Percentiles rank a stretch among this genome's conserved stretches.
phyloP scores from a whole-genome alignment of 2,888 invertebrate genomes.

The Meiosimyza platycephala region DNA sequence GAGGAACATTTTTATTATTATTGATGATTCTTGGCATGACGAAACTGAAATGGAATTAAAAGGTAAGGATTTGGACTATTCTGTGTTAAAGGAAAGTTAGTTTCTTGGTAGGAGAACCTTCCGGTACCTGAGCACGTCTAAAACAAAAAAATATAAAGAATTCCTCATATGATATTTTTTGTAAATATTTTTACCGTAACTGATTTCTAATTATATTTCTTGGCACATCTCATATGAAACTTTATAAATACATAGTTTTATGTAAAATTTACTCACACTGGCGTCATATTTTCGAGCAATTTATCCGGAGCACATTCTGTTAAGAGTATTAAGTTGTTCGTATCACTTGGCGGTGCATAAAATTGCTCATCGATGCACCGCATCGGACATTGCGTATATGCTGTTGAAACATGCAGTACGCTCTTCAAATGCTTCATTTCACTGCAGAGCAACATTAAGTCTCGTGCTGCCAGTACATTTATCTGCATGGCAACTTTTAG shows the following conservation, averaged over 20 bases:
- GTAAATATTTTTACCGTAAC: too few species aligned
- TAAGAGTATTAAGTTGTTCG: conserved; percentile 69
- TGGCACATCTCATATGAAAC: too few species aligned
- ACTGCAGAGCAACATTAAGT: conserved; percentile 74
- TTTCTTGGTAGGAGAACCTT: too few species aligned
- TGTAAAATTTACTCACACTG: conserved; percentile 62
- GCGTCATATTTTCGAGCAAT: conserved; percentile 70
- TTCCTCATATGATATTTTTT: too few species aligned
- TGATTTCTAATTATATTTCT: too few species aligned
- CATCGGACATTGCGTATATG: conserved; percentile 70
- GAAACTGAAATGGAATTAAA: too few species aligned
- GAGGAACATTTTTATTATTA: too few species aligned
- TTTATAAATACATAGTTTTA: neutral
- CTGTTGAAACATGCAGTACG: conserved; percentile 72
- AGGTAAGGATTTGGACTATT: too few species aligned
- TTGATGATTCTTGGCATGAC: too few species aligned
- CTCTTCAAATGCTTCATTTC: conserved; percentile 71
- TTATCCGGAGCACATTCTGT: conserved; percentile 70
- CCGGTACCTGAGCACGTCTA: too few species aligned
- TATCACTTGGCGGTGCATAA: conserved; percentile 70
- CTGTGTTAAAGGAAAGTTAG: too few species aligned
- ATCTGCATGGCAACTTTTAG: conserved; percentile 78
- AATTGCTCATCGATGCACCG: conserved; percentile 70
- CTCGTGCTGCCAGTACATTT: conserved; percentile 78
- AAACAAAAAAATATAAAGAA: too few species aligned